Evolutionary conservation across 2,888 invertebrate species (phyloP), one percentile per base, ranked within the genome.

Genomic region (Sesia bembeciformis): DNA sequence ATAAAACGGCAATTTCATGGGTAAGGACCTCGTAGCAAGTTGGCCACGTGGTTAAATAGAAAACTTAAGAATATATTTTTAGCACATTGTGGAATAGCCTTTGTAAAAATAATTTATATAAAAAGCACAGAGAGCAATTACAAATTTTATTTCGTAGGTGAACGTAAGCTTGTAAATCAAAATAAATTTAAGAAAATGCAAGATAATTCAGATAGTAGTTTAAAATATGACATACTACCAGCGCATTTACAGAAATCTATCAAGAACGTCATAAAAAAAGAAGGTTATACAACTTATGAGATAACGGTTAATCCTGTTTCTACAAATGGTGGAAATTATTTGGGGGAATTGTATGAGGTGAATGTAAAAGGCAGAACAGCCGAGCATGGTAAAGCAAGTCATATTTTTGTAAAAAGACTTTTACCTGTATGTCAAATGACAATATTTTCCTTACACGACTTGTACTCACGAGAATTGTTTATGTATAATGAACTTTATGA

Each of bases 351-450:
- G 3, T 73, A 65, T 52, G 74, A 72, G 64, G 62, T 78, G 4
- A 65, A 74, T 42, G 60, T 81, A 3, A 70, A 65, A 61, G 82
- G 78, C 5, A 58, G 63, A 62, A 75, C 78, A 0, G 56, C 56
- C 4, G 52, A 64, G 3, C 76, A 72, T 0, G 53, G 60, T 0
- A 74, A 76, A 58, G 73, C 74, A 60, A 66, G 68, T 0, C 63
- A 75, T 38, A 56, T 82, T n/a, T 82, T 81, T 52, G 57, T 78
- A 1, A 82, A 83, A 60, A 62, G 38, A 38, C 7, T 38, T 38
- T 38, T 50, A 3, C 5, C 8, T 38, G 50, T 7, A 4, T 3
- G 4, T 39, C 23, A 4, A 5, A 39, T 50, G 5, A 50, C 8
- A 39, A 4, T 50, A 38, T 50, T 50, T 39, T 8, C 23, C 5